Conservation (phyloP, 2,113 vertebrate genomes). For the Callipepla squamata region DNA sequence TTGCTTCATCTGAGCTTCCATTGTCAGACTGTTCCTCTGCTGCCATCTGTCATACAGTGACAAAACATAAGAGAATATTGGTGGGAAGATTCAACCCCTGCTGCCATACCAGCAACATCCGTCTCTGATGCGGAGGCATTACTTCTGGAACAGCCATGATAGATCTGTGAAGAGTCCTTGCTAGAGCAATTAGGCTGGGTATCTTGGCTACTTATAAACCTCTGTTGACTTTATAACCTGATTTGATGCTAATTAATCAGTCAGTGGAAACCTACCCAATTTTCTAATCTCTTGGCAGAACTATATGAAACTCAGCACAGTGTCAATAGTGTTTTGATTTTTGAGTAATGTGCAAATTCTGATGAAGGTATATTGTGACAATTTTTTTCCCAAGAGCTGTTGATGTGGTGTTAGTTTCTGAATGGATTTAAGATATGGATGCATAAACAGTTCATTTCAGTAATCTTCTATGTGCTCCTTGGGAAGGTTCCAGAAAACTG, state of each 20-base stretch:
- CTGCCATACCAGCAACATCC: too few relatives aligned
- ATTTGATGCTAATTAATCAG: neutral
- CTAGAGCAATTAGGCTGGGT: neutral
- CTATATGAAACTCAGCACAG: neutral
- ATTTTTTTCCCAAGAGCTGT: neutral
- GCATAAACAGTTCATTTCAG: neutral
- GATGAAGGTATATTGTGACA: neutral
- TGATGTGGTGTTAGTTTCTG: neutral
- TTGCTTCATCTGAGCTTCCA: too few relatives aligned
- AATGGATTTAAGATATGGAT: neutral
- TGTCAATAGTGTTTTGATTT: neutral
- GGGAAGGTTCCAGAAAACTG: neutral
- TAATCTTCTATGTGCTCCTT: neutral
- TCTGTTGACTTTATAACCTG: neutral
- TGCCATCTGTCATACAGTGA: too few relatives aligned
- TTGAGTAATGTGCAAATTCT: neutral
- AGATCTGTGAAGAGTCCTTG: neutral
- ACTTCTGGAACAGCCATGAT: too few relatives aligned
- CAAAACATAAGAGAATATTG: too few relatives aligned
- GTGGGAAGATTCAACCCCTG: too few relatives aligned
- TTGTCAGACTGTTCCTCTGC: too few relatives aligned
- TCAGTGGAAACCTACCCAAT: neutral
- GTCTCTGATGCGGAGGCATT: too few relatives aligned
- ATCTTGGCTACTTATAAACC: neutral
- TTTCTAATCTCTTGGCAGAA: neutral